Conservation (phyloP, 2,113 vertebrate species). For the Lipophrys pholis region DNA sequence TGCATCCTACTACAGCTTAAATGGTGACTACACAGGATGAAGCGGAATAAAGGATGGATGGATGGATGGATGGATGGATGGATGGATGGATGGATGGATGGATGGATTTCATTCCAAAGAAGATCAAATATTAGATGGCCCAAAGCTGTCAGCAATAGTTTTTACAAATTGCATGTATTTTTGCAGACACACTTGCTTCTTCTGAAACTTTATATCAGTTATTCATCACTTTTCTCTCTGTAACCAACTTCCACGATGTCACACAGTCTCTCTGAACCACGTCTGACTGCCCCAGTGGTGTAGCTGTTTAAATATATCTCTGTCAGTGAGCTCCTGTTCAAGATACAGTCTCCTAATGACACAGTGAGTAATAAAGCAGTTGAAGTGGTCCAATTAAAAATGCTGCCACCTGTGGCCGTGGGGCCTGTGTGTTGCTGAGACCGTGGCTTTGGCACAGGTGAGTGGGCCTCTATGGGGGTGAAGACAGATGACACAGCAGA, state of each 20-base stretch:
- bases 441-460: conserved; percentile 52
- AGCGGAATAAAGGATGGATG: too few species aligned
- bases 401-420: conserved; percentile 44
- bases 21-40: too few species aligned
- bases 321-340: neutral
- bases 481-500: conserved; percentile 58
- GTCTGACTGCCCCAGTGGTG: neutral
- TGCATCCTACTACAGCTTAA: too few species aligned
- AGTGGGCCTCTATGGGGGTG: conserved; percentile 47
- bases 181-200: too few species aligned
- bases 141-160: too few species aligned
- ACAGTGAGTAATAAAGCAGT: conserved; percentile 1
- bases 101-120: too few species aligned
- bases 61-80: too few species aligned
- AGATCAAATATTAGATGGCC: too few species aligned
- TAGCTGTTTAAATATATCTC: neutral
- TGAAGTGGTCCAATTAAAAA: conserved; percentile 18
- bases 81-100: too few species aligned
- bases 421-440: conserved; percentile 32
- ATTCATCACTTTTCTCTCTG: neutral
- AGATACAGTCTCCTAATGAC: conserved; percentile 7
- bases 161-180: too few species aligned
- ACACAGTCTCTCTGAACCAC: neutral
- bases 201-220: too few species aligned
- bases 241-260: neutral